Percentiles rank a stretch among this genome's conserved stretches.
Evolutionary conservation across 2,113 vertebrate genomes (phyloP).

Genomic region (Crotalus horridus): DNA sequence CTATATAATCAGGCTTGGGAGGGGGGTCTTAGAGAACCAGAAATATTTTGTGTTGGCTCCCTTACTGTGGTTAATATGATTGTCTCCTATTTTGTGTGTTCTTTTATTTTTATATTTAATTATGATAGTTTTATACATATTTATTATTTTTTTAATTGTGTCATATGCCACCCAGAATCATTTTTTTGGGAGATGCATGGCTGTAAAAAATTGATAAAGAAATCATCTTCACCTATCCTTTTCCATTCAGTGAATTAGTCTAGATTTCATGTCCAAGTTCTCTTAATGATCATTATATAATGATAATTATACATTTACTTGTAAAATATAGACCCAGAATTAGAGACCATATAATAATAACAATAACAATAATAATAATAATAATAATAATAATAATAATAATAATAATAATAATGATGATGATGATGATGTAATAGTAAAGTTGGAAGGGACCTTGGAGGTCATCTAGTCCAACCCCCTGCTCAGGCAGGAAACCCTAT

Average conservation of each 20-base stretch:
- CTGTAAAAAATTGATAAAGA: background rate
- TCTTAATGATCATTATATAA: background rate
- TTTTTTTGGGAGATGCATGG: background rate
- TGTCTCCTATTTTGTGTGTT: background rate
- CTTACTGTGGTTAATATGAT: background rate
- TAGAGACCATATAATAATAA: too few species aligned
- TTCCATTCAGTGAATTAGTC: background rate
- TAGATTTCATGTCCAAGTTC: background rate
- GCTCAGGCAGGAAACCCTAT: too few species aligned
- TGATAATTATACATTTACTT: too few species aligned
- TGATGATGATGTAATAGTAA: too few species aligned
- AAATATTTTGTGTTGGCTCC: background rate
- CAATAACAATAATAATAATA: too few species aligned
- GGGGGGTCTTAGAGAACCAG: background rate
- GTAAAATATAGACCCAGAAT: too few species aligned
- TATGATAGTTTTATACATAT: background rate
- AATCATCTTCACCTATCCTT: background rate
- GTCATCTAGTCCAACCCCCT: too few species aligned
- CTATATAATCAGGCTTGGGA: background rate
- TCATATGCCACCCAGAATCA: background rate
- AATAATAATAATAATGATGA: too few species aligned
- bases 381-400: too few species aligned
- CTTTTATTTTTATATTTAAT: background rate
- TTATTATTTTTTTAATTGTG: background rate
- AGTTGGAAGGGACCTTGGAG: too few species aligned